Conservation (phyloP, 2,113 vertebrate species). For the Centropus bengalensis region DNA sequence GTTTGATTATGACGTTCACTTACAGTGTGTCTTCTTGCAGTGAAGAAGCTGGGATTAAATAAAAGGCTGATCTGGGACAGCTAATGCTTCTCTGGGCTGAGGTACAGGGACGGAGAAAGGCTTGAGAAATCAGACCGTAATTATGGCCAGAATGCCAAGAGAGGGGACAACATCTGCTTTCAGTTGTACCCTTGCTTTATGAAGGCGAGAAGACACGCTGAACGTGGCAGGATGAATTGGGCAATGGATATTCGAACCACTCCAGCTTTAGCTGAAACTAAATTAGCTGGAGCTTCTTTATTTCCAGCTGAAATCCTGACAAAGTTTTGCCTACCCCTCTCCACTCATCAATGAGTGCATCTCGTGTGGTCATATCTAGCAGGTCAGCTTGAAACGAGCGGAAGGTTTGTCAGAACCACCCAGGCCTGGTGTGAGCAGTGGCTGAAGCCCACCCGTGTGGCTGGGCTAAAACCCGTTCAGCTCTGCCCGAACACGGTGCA, state of each 20-base stretch:
- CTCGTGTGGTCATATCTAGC: background rate
- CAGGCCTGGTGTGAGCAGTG: rapidly evolving
- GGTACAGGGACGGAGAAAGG: background rate
- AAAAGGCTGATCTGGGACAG: background rate
- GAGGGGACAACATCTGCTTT: background rate
- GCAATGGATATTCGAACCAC: background rate
- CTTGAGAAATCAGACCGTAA: background rate
- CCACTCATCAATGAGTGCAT: background rate
- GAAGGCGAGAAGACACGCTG: background rate
- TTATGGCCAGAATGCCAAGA: background rate
- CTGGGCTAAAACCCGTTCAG: background rate
- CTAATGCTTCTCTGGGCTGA: background rate
- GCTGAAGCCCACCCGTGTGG: rapidly evolving
- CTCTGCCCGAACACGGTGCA: rapidly evolving
- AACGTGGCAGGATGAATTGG: background rate
- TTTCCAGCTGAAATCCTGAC: background rate
- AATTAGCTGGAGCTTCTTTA: background rate
- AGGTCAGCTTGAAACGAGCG: background rate
- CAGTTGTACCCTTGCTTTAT: background rate
- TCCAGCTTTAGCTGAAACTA: background rate
- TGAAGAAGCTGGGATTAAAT: background rate
- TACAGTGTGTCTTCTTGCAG: background rate
- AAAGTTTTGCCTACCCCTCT: background rate
- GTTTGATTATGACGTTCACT: rapidly evolving
- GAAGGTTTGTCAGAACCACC: rapidly evolving